Evolutionary conservation across 1,140 invertebrate species (phyloP).

Genomic region (Parapsyche elsis): DNA sequence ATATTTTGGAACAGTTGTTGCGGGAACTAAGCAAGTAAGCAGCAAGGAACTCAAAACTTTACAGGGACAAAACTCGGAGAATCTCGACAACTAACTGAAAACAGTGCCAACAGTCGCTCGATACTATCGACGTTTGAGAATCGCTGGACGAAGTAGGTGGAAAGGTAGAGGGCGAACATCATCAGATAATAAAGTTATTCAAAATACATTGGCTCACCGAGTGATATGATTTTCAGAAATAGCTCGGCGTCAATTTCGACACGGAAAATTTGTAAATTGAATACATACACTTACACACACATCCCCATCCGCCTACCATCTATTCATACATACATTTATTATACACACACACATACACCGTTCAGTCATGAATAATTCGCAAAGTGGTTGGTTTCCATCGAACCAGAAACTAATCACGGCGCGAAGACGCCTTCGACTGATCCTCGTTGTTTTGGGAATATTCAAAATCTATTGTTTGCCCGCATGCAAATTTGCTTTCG

Average conservation of each 20-base stretch:
- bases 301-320: no score
- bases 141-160: no score
- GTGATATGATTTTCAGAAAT: not conserved
- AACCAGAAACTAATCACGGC: constrained; percentile 9
- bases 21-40: no score
- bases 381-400: not conserved
- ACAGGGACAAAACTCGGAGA: no score
- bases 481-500: not conserved
- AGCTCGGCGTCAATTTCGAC: not conserved
- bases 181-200: constrained; percentile 1
- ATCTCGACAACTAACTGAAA: no score
- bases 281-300: not conserved
- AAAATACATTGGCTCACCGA: not conserved
- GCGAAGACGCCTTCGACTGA: not conserved
- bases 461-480: constrained; percentile 11
- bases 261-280: not conserved
- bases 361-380: not conserved
- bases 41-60: no score
- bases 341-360: not conserved
- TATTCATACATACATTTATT: not conserved
- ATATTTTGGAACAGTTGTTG: no score
- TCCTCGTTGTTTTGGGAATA: not conserved
- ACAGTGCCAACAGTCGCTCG: no score
- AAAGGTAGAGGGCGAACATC: not conserved
- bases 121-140: no score